Evolutionary conservation across 2,888 invertebrate genomes (phyloP).

Genomic region (Drosophila histrio): DNA sequence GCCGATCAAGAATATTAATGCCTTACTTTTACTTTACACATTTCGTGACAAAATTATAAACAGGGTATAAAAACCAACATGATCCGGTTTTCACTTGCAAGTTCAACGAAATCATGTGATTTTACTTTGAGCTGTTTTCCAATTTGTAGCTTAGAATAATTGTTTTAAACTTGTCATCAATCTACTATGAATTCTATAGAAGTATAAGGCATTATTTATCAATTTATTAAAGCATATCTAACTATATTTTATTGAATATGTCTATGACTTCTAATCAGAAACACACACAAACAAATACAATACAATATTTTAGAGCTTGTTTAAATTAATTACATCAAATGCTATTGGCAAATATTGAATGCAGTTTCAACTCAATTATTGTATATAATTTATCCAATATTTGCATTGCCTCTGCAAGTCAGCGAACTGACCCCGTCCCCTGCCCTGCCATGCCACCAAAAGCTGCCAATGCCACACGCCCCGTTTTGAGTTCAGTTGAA

Average conservation of each 20-base stretch:
- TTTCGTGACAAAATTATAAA: conserved; percentile 19
- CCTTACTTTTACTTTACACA: conserved; percentile 15
- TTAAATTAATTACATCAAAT: conserved; percentile 5
- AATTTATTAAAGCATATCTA: too few species aligned
- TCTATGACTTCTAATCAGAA: too few species aligned
- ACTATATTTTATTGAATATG: too few species aligned
- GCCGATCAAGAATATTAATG: conserved; percentile 25
- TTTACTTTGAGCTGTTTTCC: background rate
- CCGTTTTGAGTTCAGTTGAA: conserved; percentile 55
- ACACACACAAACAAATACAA: too few species aligned
- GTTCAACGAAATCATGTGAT: background rate
- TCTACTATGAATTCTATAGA: too few species aligned
- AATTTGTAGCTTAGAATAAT: too few species aligned
- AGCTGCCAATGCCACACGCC: conserved; percentile 13
- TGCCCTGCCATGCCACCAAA: conserved; percentile 6
- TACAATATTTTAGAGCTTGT: background rate
- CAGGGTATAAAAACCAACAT: background rate
- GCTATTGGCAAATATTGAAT: conserved; percentile 12
- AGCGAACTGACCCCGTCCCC: conserved; percentile 1
- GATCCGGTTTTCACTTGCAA: conserved; percentile 12
- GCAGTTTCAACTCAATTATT: conserved; percentile 19
- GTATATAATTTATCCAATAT: conserved; percentile 8
- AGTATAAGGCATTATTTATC: too few species aligned
- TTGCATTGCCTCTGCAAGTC: background rate
- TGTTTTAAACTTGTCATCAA: too few species aligned